Evolutionary conservation across 2,113 vertebrate genomes (phyloP), one percentile per base, ranked within the genome.

Genomic region (Rhinolophus ferrumequinum): DNA sequence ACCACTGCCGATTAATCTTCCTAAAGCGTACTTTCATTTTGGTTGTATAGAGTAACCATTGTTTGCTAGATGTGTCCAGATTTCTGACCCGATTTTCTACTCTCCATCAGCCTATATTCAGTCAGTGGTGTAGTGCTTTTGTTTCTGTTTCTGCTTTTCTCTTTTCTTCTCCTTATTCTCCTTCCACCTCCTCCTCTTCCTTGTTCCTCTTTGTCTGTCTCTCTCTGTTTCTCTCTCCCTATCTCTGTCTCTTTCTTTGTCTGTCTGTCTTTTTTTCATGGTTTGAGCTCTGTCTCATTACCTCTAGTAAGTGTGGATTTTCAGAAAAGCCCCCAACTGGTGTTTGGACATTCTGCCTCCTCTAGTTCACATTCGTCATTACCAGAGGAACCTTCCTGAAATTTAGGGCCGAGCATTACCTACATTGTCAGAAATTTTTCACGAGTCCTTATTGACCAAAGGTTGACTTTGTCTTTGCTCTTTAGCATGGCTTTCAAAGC

Each of bases 261-360:
- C 24, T 60, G 58, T 67, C 50, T 64, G 30, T 88, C 60, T 26
- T n/a, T 91, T 18, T 38, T 89, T 85, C 24, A 21, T 64, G 66
- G 35, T 93, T 83, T 77, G 90, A 93, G 41, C 30, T 88, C 21
- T 90, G 26, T 84, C 26, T 90, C 54, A 38, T 80, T 79, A 77
- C 35, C 12, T 73, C 16, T 47, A 10, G 15, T 47, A 16, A 35
- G 15, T 69, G 58, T 75, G 50, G 28, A 66, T 82, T 90, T 95
- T 89, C 79, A 64, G 73, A 91, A 67, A 69, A 84, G 84, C 38
- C n/a, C 88, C 26, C 16, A 41, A 35, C 18, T 35, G 90, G 22
- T 69, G 6, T 87, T 88, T 94, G 85, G 60, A 24, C 52, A 64
- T 77, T 69, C 67, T 82, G 79, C 73, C n/a, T 81, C 35, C 11